Conservation (phyloP, 2,888 invertebrate species). For the Eurytoma californica region DNA sequence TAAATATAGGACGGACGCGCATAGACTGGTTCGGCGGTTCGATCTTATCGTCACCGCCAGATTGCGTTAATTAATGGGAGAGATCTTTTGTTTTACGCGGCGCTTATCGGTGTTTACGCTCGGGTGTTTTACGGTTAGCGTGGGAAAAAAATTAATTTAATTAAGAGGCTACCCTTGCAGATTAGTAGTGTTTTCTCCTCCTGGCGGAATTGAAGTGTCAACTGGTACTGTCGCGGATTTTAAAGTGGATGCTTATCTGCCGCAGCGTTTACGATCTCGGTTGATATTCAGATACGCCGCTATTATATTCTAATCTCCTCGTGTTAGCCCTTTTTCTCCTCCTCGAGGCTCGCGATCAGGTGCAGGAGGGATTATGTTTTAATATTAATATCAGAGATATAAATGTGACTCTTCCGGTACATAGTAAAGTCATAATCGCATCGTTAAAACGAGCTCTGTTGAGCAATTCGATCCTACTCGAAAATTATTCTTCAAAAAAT, state of each 20-base stretch:
- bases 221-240: too few relatives aligned
- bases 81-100: background rate
- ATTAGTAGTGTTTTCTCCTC: too few relatives aligned
- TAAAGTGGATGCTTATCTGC: too few relatives aligned
- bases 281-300: background rate
- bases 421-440: constrained; percentile 65
- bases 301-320: constrained; percentile 28
- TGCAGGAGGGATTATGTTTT: constrained; percentile 56
- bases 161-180: too few relatives aligned
- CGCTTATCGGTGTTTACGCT: background rate
- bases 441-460: too few relatives aligned
- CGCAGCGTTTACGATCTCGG: background rate
- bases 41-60: background rate
- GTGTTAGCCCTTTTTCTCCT: constrained; percentile 13
- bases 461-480: too few relatives aligned
- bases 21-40: background rate
- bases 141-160: too few relatives aligned
- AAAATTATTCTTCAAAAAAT: too few relatives aligned
- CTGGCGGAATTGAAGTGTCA: too few relatives aligned
- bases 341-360: background rate
- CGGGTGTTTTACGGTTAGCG: too few relatives aligned
- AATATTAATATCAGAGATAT: constrained; percentile 67
- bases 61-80: background rate
- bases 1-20: constrained; percentile 9
- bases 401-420: constrained; percentile 61